A percentile compares a stretch with the other conserved stretches of the same genome.
Evolutionary conservation across 2,888 invertebrate species (phyloP).

Genomic region (Pammene aurita): DNA sequence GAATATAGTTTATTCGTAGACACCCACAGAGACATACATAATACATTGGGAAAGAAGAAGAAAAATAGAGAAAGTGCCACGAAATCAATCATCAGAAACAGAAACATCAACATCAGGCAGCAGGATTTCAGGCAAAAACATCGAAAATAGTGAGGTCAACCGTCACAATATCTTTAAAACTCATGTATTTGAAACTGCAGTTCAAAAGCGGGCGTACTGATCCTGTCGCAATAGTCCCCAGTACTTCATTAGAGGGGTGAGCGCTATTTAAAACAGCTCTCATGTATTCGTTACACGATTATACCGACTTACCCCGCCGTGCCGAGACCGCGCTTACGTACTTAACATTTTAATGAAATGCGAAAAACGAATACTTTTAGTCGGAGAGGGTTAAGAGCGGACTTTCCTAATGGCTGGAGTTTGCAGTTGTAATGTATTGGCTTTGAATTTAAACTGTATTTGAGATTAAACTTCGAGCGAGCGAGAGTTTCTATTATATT

Average conservation of each 20-base stretch:
- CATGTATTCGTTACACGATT: slow-evolving; percentile 67
- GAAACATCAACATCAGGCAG: no score
- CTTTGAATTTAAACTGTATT: slow-evolving; percentile 17
- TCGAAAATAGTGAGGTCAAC: no score
- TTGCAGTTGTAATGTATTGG: slow-evolving; percentile 30
- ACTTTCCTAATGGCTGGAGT: slow-evolving; percentile 35
- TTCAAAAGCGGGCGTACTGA: no score
- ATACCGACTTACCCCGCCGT: slow-evolving; percentile 63
- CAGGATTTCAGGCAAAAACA: no score
- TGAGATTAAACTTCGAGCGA: background rate
- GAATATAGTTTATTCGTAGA: no score
- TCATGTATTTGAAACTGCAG: no score
- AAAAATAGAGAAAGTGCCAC: no score
- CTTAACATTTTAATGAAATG: slow-evolving; percentile 71
- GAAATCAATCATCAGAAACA: no score
- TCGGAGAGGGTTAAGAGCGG: slow-evolving; percentile 52
- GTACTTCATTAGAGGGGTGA: slow-evolving; percentile 53
- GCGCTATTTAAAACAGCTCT: slow-evolving; percentile 54
- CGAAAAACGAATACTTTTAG: slow-evolving; percentile 69
- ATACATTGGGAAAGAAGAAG: no score
- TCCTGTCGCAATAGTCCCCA: slow-evolving; percentile 19
- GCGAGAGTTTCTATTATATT: background rate
- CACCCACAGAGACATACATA: no score
- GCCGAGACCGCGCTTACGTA: slow-evolving; percentile 64
- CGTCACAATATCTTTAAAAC: no score